phyloP scores from a whole-genome alignment of 1,140 invertebrate species.

The Drosophila pectinifera region DNA sequence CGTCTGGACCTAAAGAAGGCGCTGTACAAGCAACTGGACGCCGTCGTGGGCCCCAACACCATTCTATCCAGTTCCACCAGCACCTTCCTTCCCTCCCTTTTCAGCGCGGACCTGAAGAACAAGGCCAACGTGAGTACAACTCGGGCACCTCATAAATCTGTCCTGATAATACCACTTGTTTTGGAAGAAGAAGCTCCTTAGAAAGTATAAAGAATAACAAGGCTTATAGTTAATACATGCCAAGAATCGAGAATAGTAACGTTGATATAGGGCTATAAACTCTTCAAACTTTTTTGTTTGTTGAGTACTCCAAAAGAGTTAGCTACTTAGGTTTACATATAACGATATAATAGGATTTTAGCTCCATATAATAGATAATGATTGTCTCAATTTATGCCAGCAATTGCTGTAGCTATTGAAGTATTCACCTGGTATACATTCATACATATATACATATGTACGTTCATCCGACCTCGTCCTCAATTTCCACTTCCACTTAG shows the following conservation, averaged over 20 bases:
- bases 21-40: conserved; percentile 92
- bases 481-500: conserved; percentile 30
- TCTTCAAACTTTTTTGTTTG: too few relatives aligned
- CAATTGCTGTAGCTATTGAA: neutral
- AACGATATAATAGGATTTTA: neutral
- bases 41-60: conserved; percentile 89
- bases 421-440: neutral
- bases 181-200: too few relatives aligned
- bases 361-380: neutral
- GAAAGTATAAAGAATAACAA: too few relatives aligned
- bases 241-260: too few relatives aligned
- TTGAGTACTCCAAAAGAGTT: neutral
- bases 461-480: conserved; percentile 11
- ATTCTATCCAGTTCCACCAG: conserved; percentile 96
- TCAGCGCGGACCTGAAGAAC: conserved; percentile 92
- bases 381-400: neutral
- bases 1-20: conserved; percentile 93
- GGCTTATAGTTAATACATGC: neutral
- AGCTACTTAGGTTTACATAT: neutral
- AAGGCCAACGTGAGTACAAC: conserved; percentile 87
- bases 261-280: too few relatives aligned
- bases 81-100: conserved; percentile 94
- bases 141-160: conserved; percentile 6
- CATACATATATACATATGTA: neutral
- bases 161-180: conserved; percentile 9